These are phyloP conservation scores for Adelges cooleyi DNA, from an alignment of 1,140 invertebrate genomes.

Conservation along the genomic window DNA sequence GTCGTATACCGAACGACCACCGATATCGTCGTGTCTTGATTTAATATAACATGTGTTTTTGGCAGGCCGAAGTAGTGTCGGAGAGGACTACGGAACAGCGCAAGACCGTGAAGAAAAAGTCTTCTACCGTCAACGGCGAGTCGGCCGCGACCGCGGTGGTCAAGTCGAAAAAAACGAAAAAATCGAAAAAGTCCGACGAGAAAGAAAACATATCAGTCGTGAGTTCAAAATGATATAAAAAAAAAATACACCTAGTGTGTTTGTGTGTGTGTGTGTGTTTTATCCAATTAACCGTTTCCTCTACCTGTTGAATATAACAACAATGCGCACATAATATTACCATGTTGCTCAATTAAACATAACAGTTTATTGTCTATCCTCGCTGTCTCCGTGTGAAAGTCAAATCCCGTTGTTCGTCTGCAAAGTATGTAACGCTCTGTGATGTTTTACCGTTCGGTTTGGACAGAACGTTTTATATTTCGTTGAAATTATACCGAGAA, in stretches of 20 bases:
- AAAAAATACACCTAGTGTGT: not conserved
- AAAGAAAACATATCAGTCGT: conserved; percentile 36
- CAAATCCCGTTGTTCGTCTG: too few relatives aligned
- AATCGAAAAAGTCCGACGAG: conserved; percentile 35
- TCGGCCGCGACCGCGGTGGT: conserved; percentile 21
- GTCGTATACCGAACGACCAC: too few relatives aligned
- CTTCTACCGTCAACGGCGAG: not conserved
- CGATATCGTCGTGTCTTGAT: too few relatives aligned
- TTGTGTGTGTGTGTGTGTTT: not conserved
- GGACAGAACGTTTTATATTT: too few relatives aligned
- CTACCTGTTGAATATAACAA: not conserved
- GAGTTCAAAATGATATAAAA: conserved; percentile 32
- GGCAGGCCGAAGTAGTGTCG: conserved; percentile 16
- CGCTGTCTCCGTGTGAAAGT: too few relatives aligned
- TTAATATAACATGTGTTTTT: not conserved
- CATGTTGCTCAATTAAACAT: not conserved
- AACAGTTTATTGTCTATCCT: too few relatives aligned
- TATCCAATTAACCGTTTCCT: not conserved
- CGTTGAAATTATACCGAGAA: too few relatives aligned
- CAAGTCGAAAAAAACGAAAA: conserved; percentile 35
- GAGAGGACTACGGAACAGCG: not conserved
- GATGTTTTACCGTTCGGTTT: too few relatives aligned
- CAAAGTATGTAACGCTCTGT: too few relatives aligned
- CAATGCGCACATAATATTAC: not conserved
- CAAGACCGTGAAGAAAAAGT: conserved; percentile 15